A percentile compares a stretch with the other conserved stretches of the same genome.
Evolutionary conservation across 2,797 vertebrate species (phyloP).

Genomic region (Aeoliscus strigatus): DNA sequence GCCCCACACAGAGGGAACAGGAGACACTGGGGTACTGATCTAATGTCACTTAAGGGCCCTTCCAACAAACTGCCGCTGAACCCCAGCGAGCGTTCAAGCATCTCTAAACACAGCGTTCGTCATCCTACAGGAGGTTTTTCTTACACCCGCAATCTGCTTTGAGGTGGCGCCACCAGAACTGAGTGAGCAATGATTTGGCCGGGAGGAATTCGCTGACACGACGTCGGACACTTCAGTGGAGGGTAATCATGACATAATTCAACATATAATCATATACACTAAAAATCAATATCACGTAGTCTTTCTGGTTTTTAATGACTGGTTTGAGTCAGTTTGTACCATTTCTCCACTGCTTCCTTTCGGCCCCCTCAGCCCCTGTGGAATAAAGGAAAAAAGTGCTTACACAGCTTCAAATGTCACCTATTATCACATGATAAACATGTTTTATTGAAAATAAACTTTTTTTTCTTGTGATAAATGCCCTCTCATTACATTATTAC

Average conservation of each 20-base stretch:
- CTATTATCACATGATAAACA: background rate
- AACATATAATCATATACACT: constrained; percentile 7
- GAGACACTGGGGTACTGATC: constrained; percentile 17
- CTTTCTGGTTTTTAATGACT: constrained; percentile 4
- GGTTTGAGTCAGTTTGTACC: constrained; percentile 72
- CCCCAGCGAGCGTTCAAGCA: constrained; percentile 6
- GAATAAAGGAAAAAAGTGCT: constrained; percentile 9
- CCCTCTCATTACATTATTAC: background rate
- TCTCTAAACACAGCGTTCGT: constrained; percentile 18
- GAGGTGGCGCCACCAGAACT: constrained; percentile 11
- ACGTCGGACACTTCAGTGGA: constrained; percentile 4
- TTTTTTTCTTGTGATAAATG: background rate
- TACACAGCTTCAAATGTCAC: background rate
- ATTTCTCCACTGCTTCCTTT: constrained; percentile 89
- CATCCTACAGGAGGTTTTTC: constrained; percentile 5
- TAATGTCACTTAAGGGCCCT: constrained; percentile 6
- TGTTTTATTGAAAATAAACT: constrained; percentile 1
- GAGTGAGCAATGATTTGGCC: background rate
- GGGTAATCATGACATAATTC: constrained; percentile 7
- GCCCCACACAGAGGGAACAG: constrained; percentile 12
- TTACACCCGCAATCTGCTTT: constrained; percentile 10
- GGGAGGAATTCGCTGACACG: constrained; percentile 2
- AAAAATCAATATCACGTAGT: constrained; percentile 9
- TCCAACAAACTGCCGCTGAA: constrained; percentile 18
- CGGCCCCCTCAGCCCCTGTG: constrained; percentile 84